These are phyloP conservation scores for Leptinotarsa texana DNA, from an alignment of 1,140 invertebrate genomes.

Conservation along the genomic window DNA sequence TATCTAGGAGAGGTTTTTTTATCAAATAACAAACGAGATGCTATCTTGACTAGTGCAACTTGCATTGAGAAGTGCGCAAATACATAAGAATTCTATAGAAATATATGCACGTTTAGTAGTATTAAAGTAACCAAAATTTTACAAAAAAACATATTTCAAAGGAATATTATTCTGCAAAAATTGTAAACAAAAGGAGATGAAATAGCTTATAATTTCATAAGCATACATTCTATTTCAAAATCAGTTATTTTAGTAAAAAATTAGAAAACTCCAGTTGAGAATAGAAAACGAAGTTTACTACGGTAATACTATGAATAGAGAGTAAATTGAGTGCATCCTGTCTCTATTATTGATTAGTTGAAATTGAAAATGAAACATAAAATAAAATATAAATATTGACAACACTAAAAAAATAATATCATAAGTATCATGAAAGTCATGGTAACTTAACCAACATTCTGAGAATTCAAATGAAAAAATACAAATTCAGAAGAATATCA, in stretches of 20 bases:
- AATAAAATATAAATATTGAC: conserved; percentile 6
- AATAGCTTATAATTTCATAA: no score
- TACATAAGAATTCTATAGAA: background rate
- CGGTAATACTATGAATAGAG: no score
- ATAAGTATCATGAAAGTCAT: background rate
- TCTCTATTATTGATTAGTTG: no score
- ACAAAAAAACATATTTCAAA: background rate
- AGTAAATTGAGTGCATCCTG: no score
- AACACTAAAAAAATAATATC: conserved; percentile 13
- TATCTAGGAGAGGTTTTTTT: background rate
- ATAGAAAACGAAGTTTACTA: background rate
- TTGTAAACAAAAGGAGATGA: background rate
- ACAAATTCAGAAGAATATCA: background rate
- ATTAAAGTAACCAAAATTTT: background rate
- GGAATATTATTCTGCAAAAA: background rate
- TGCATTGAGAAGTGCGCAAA: background rate
- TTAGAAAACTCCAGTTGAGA: background rate
- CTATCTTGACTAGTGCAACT: background rate
- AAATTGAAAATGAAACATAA: background rate
- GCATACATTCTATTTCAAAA: background rate
- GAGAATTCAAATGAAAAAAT: conserved; percentile 4
- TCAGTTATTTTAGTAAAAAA: conserved; percentile 1
- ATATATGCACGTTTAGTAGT: no score
- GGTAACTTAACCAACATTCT: background rate
- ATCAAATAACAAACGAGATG: background rate